A percentile compares a stretch with the other conserved stretches of the same genome.
phyloP scores from a whole-genome alignment of 1,140 invertebrate genomes.

The Melipona quadrifasciata region DNA sequence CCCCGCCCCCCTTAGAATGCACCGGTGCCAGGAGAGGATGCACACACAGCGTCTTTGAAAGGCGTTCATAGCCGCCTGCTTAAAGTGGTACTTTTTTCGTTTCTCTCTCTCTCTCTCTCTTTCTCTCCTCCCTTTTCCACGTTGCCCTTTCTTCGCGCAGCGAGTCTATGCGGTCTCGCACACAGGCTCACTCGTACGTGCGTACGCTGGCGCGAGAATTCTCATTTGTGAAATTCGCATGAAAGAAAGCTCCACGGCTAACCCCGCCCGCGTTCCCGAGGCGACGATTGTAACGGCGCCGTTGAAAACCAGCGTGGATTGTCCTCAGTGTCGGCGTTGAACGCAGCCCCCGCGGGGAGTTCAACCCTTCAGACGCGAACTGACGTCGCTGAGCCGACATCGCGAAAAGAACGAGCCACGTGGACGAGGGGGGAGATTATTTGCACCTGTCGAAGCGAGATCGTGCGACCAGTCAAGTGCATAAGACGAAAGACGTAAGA shows the following conservation, averaged over 20 bases:
- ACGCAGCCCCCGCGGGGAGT: background rate
- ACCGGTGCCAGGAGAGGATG: constrained; percentile 36
- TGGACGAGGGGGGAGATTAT: constrained; percentile 42
- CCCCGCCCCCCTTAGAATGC: constrained; percentile 14
- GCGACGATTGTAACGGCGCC: constrained; percentile 49
- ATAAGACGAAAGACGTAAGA: background rate
- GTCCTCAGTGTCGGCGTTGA: constrained; percentile 21
- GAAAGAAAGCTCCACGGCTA: constrained; percentile 59
- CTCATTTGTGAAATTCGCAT: constrained; percentile 68
- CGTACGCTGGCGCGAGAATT: constrained; percentile 52
- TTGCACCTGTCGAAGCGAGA: constrained; percentile 45
- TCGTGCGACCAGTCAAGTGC: constrained; percentile 20
- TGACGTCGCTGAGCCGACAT: background rate
- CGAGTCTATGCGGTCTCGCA: background rate
- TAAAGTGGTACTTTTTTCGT: constrained; percentile 52
- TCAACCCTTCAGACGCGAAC: background rate
- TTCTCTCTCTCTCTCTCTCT: constrained; percentile 1
- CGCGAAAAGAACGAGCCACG: constrained; percentile 44
- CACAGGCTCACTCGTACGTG: constrained; percentile 20
- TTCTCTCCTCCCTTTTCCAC: background rate
- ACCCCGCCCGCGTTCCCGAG: constrained; percentile 17
- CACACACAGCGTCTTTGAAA: constrained; percentile 67
- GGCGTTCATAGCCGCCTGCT: constrained; percentile 57
- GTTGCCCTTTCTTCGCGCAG: constrained; percentile 18
- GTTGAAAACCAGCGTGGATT: constrained; percentile 35